These are phyloP conservation scores for Ia io DNA, from an alignment of 2,113 vertebrate species.

Conservation along the genomic window DNA sequence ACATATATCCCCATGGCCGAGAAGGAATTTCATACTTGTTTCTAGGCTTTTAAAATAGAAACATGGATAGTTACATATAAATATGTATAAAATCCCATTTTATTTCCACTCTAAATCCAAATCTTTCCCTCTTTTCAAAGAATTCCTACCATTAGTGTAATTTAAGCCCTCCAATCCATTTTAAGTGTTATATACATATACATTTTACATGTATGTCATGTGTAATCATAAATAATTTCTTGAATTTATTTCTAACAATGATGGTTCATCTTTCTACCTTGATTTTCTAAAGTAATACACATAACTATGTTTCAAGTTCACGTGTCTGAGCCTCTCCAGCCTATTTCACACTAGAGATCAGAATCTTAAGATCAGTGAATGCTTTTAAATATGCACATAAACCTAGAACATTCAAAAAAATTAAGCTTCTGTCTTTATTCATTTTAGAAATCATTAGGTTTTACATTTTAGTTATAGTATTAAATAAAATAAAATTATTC, in stretches of 20 bases:
- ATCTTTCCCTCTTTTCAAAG: not conserved
- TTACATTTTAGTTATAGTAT: not conserved
- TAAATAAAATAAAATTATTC: not conserved
- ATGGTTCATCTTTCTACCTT: not conserved
- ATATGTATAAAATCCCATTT: not conserved
- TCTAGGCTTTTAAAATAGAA: not conserved
- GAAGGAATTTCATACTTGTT: not conserved
- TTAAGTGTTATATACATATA: not conserved
- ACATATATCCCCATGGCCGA: not conserved
- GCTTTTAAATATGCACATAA: not conserved
- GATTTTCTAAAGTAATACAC: not conserved
- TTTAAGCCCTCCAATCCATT: not conserved
- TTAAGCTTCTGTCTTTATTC: not conserved
- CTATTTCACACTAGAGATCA: not conserved
- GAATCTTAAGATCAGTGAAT: not conserved
- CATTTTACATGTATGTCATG: not conserved
- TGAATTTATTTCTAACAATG: not conserved
- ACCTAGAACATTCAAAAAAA: not conserved
- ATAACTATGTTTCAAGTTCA: not conserved
- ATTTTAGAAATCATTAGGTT: not conserved
- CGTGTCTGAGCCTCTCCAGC: not conserved
- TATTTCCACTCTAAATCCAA: not conserved
- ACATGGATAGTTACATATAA: not conserved
- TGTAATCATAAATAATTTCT: not conserved
- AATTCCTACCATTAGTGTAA: not conserved